Percentiles rank a stretch among this genome's conserved stretches.
Conservation (phyloP, 2,113 vertebrate genomes). For the Heloderma charlesbogerti region DNA sequence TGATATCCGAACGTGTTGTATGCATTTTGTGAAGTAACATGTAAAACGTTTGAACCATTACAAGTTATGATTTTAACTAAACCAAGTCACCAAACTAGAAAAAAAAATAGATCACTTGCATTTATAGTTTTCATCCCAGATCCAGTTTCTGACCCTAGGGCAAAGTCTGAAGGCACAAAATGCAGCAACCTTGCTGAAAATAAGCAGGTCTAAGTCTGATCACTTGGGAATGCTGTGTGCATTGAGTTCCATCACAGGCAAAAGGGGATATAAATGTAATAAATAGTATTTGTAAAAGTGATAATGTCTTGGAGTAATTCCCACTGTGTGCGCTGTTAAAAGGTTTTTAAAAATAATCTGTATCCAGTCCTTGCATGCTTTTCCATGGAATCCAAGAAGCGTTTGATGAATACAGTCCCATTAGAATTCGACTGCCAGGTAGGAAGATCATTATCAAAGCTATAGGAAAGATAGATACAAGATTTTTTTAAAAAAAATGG, state of each 20-base stretch:
- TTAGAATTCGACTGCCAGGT: not conserved
- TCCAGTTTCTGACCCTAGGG: not conserved
- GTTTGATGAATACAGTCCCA: not conserved
- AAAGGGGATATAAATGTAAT: not conserved
- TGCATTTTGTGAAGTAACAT: not conserved
- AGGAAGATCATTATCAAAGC: not conserved
- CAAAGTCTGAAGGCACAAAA: not conserved
- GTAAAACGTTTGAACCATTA: not conserved
- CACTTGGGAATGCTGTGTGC: not conserved
- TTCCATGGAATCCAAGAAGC: not conserved
- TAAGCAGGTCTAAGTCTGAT: not conserved
- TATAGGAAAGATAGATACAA: not conserved
- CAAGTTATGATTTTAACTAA: not conserved
- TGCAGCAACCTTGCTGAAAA: not conserved
- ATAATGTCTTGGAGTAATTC: not conserved
- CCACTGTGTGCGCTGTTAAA: not conserved
- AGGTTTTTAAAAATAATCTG: not conserved
- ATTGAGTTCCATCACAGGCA: not conserved
- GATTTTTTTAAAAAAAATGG: not conserved
- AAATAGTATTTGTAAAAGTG: not conserved
- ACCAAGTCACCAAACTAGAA: not conserved
- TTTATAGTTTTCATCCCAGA: not conserved
- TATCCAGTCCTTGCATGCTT: not conserved
- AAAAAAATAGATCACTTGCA: not conserved
- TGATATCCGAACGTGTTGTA: not conserved